phyloP scores from a whole-genome alignment of 2,797 vertebrate species.

The Sardinella longiceps region DNA sequence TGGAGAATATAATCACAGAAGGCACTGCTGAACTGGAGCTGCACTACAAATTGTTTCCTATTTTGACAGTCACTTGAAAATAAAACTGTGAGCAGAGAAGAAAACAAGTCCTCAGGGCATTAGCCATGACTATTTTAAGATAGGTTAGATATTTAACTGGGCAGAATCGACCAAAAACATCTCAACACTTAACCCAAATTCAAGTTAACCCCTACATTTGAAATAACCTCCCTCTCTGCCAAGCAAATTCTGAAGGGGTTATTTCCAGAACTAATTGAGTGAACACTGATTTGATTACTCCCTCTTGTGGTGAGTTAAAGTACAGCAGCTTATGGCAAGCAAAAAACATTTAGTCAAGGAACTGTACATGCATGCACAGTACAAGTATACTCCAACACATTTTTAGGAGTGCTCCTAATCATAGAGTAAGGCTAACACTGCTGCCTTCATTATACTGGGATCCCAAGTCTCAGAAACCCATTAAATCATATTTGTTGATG shows the following conservation, averaged over 20 bases:
- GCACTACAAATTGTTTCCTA: too few species aligned
- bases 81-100: neutral
- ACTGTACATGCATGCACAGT: neutral
- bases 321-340: neutral
- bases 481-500: slow-evolving; percentile 68
- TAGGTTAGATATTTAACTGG: too few species aligned
- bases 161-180: too few species aligned
- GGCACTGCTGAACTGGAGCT: neutral
- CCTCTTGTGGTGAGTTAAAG: neutral
- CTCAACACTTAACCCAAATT: too few species aligned
- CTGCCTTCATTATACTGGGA: neutral
- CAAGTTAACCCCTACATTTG: neutral
- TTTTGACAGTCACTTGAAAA: too few species aligned
- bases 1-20: neutral
- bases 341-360: neutral
- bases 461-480: slow-evolving; percentile 71
- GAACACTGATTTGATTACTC: neutral
- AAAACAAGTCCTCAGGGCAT: neutral
- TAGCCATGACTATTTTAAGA: neutral
- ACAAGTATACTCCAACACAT: too few species aligned
- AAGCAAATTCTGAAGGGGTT: neutral
- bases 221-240: neutral
- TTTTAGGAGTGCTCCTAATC: too few species aligned
- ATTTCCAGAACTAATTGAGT: neutral
- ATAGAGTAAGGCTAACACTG: too few species aligned